Evolutionary conservation across 2,113 vertebrate species (phyloP), one percentile per base, ranked within the genome.

Genomic region (Aptenodytes forsteri): DNA sequence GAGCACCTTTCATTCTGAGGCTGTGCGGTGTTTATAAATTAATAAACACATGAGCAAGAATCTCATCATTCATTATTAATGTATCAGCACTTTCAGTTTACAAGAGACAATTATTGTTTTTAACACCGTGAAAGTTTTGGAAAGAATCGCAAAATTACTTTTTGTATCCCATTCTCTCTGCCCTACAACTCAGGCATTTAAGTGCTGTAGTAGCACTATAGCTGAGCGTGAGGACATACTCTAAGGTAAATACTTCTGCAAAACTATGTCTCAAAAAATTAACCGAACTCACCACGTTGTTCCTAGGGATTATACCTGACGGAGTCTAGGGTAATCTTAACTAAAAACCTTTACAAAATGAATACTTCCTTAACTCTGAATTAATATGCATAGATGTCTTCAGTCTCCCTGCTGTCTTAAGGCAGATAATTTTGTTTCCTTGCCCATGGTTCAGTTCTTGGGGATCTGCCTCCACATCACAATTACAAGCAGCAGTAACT

Each of bases 11-110:
- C 83, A 17, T 82, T 90, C 70, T 22, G 84, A 91, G 78, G 94
- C 78, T 85, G 62, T 83, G 93, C 3, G 1, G 71, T 88, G 93
- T 94, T 97, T 97, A 97, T 96, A 90, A 97, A 97, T 96, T 96
- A 97, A 96, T 96, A 91, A 96, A 88, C 87, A 76, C 73, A 55
- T 13, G 67, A 88, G 87, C 80, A 93, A 89, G 93, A 90, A 95
- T 96, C 94, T 76, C 88, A 52, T 62, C 55, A 94, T 95, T 79
- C 86, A 97, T 97, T 97, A 96, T 95, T 97, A 83, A 97, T 76
- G 61, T 54, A 85, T n/a, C 75, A 49, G 65, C 54, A 50, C 78
- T 88, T 80, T 27, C 76, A 34, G 75, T 64, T 90, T 91, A 91
- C 87, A 75, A 90, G 85, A 75, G 38, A 59, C 40, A 86, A 87